Evolutionary conservation across 2,113 vertebrate genomes (phyloP), one percentile per base, ranked within the genome.

Genomic region (Aythya baeri): DNA sequence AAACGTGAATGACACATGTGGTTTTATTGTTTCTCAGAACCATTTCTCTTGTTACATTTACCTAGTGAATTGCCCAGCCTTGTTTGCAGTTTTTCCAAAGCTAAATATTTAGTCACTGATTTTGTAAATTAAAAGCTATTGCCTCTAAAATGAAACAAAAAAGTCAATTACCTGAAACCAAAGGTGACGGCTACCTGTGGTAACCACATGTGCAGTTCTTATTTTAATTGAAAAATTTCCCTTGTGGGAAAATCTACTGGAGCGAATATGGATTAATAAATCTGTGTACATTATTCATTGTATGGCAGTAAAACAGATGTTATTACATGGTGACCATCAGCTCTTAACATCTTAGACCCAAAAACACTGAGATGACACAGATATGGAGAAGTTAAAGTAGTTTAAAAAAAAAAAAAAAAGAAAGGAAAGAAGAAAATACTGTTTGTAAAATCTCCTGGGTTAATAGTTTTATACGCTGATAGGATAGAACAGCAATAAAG

Each of bases 141-240:
- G 27, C 61, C 70, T 91, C 32, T 70, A 13, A 84, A 73, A 78
- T 65, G 52, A 78, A 93, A 61, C 72, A 81, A 41, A 89, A 72
- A 32, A 67, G 52, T 75, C 29, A 17, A 78, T 90, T 96, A 38
- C 72, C 66, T 7, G 2, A 89, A 95, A 78, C 72, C 54, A 83
- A 49, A 71, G 91, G 49, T 77, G 72, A 82, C 58, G 32, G 49
- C 63, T 88, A 18, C 14, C 36, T 6, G 6, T 79, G 55, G 71
- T 89, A 94, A 85, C 31, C 89, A 79, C 78, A 89, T 79, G 89
- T 89, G 87, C 87, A 83, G 41, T 61, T 91, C 70, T 84, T 73
- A 18, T 70, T 94, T 92, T 92, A 94, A 92, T 50, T 74, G 81
- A 79, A 85, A 84, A 91, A 66, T 83, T 73, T 89, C 70, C 66